Evolutionary conservation across 2,113 vertebrate species (phyloP), one percentile per base, ranked within the genome.

Genomic region (Aldabrachelys gigantea): DNA sequence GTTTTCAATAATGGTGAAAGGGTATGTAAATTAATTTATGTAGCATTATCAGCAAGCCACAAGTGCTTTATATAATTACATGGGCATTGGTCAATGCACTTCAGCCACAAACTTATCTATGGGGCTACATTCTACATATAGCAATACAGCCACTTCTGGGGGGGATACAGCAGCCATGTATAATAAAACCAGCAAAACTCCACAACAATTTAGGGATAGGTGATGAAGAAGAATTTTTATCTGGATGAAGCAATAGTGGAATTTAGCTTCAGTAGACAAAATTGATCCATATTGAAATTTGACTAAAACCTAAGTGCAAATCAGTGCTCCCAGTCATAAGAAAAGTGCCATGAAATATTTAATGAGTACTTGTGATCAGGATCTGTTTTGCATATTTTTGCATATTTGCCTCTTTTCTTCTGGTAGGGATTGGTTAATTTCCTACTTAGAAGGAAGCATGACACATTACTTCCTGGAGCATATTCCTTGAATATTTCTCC

Each of bases 51-150:
- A 38, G 35, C 35, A 80, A 12, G 4, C 2, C 69, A 80, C 80
- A 14, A 27, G 89, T 84, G n/a, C 2, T 79, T 29, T n/a, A 54
- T 6, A 31, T 1, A 69, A 16, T 79, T 80, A 69, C 24, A 38
- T 84, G 25, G 80, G 93, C 89, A 56, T 76, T n/a, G 80, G 12
- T 44, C 29, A 62, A 52, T 0, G 0, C 0, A 0, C 3, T 92
- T 91, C 50, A 47, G 6, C 29, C 27, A 90, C 29, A 92, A 88
- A 14, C 3, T 82, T 25, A 89, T 3, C 6, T 79, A 25, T 82
- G n/a, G 65, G 17, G 19, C 7, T 38, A 72, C 19, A 69, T n/a
- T 69, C 14, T n/a, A n/a, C 65, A 38, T 10, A 10, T 72, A 72
- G 8, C n/a, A 72, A 72, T 38, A 72, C 4, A 54, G 49, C 52